Evolutionary conservation across 1,140 invertebrate genomes (phyloP).

Genomic region (Drosophila leontia): DNA sequence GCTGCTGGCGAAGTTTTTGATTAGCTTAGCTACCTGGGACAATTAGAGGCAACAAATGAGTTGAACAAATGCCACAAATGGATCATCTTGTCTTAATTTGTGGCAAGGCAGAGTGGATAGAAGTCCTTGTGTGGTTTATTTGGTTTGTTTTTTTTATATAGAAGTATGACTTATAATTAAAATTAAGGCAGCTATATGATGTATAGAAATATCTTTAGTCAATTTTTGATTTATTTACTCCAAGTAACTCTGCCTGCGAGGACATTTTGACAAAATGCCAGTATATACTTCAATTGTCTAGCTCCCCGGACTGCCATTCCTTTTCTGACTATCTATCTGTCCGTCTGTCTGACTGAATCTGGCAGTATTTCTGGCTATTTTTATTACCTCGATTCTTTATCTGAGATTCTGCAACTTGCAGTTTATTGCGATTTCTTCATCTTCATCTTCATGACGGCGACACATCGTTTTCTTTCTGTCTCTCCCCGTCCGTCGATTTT

Average conservation of each 20-base stretch:
- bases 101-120: neutral
- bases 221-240: neutral
- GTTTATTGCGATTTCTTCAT: slow-evolving; percentile 67
- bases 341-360: slow-evolving; percentile 33
- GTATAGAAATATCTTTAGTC: neutral
- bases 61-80: slow-evolving; percentile 39
- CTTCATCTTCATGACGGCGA: slow-evolving; percentile 45
- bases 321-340: slow-evolving; percentile 19
- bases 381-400: slow-evolving; percentile 76
- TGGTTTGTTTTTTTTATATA: too few relatives aligned
- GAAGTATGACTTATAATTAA: neutral
- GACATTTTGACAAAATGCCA: slow-evolving; percentile 58
- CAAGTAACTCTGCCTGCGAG: slow-evolving; percentile 2
- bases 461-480: slow-evolving; percentile 39
- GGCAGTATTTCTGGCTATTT: slow-evolving; percentile 67
- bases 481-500: slow-evolving; percentile 18
- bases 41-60: slow-evolving; percentile 38
- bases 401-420: slow-evolving; percentile 74
- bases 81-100: slow-evolving; percentile 29
- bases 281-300: slow-evolving; percentile 53
- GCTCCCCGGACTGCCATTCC: slow-evolving; percentile 23
- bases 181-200: too few relatives aligned
- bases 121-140: neutral
- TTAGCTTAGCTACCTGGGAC: slow-evolving; percentile 33
- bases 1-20: slow-evolving; percentile 22